Percentiles rank a stretch among this genome's conserved stretches.
Evolutionary conservation across 35 echinoderm and acorn worm genomes (phyloP).

Genomic region (Holothuria glaberrima): DNA sequence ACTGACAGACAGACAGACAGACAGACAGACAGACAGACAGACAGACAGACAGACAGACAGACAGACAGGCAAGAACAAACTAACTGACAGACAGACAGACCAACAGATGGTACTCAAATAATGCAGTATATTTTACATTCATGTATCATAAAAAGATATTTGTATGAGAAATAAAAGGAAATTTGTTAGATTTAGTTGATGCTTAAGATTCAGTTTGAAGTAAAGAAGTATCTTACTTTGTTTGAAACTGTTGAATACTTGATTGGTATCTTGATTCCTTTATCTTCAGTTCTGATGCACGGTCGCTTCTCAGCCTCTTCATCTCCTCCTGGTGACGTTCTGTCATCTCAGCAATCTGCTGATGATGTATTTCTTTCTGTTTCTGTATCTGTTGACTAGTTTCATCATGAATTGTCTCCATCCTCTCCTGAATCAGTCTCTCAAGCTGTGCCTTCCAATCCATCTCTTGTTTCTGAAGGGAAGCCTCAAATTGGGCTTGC

Average conservation of each 20-base stretch:
- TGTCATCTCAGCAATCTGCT: slow-evolving; percentile 22
- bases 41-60: no score
- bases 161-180: no score
- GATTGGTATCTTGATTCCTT: slow-evolving; percentile 37
- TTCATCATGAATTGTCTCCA: slow-evolving; percentile 5
- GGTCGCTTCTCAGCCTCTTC: slow-evolving; percentile 18
- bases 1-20: no score
- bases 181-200: no score
- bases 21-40: no score
- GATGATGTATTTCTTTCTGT: slow-evolving; percentile 24
- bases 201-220: no score
- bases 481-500: slow-evolving; percentile 42
- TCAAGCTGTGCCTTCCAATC: slow-evolving; percentile 46
- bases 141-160: no score
- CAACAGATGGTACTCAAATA: no score
- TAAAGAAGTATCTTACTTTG: background rate
- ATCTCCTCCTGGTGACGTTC: slow-evolving; percentile 44
- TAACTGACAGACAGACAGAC: no score
- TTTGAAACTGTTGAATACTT: slow-evolving; percentile 37
- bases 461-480: slow-evolving; percentile 49
- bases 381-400: slow-evolving; percentile 34
- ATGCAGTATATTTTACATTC: no score
- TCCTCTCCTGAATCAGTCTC: slow-evolving; percentile 44
- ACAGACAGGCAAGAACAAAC: no score
- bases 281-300: slow-evolving; percentile 12